Evolutionary conservation across 2,888 invertebrate species (phyloP).

Genomic region (Oscheius sp.): DNA sequence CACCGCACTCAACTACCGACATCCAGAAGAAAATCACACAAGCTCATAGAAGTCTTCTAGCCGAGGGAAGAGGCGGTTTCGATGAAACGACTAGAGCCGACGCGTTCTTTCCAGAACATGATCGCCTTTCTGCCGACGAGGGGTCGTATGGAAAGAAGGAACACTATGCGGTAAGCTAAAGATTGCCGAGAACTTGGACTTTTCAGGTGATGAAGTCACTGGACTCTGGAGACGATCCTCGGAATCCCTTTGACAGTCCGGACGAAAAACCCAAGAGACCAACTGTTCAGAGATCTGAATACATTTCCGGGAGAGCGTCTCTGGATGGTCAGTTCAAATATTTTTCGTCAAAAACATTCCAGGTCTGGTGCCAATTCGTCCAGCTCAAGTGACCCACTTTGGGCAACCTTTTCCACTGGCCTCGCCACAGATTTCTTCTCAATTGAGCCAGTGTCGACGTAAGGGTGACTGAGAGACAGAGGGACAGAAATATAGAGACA

Average conservation of each 20-base stretch:
- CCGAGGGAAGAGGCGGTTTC: constrained; percentile 42
- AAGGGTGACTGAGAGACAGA: background rate
- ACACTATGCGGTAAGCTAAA: constrained; percentile 48
- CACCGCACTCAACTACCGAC: constrained; percentile 40
- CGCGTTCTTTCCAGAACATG: constrained; percentile 52
- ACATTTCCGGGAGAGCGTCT: background rate
- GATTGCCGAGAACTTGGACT: background rate
- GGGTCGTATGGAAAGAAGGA: constrained; percentile 40
- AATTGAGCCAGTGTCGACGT: constrained; percentile 7
- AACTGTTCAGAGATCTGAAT: background rate
- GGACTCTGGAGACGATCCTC: constrained; percentile 53
- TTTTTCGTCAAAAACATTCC: background rate
- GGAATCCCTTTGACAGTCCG: constrained; percentile 47
- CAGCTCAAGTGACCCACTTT: constrained; percentile 32
- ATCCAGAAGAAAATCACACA: constrained; percentile 49
- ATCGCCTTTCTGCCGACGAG: constrained; percentile 44
- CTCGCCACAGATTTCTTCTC: background rate
- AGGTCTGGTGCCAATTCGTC: constrained; percentile 34
- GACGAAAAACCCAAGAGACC: constrained; percentile 4
- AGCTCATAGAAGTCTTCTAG: constrained; percentile 45
- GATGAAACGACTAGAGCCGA: constrained; percentile 39
- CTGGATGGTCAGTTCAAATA: background rate
- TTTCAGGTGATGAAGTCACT: constrained; percentile 57
- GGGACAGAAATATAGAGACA: too few relatives aligned
- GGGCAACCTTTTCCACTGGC: constrained; percentile 8